A percentile compares a stretch with the other conserved stretches of the same genome.
Conservation (phyloP, 2,113 vertebrate genomes). For the Alouatta palliata region DNA sequence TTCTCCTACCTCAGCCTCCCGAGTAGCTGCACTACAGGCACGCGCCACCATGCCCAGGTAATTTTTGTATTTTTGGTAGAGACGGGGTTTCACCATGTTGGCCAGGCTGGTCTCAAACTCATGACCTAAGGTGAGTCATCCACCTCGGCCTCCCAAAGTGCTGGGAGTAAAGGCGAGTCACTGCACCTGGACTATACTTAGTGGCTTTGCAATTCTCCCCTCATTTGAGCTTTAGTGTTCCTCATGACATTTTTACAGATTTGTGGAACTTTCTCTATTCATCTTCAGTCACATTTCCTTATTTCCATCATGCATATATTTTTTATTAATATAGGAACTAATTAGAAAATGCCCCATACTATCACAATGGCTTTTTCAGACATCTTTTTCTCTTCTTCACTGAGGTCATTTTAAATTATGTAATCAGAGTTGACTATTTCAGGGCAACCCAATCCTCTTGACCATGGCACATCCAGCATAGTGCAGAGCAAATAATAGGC, state of each 20-base stretch:
- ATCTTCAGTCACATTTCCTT: background rate
- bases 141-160: no score
- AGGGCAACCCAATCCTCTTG: background rate
- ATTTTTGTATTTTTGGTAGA: no score
- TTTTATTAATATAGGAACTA: background rate
- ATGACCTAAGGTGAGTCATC: no score
- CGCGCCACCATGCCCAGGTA: no score
- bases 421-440: constrained; percentile 5
- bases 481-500: background rate
- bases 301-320: background rate
- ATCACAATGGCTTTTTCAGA: background rate
- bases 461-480: background rate
- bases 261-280: background rate
- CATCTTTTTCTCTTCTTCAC: background rate
- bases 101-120: no score
- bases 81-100: no score
- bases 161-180: no score
- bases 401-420: background rate
- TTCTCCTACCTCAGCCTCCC: no score
- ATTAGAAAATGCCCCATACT: background rate
- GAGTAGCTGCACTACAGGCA: no score
- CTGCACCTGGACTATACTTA: background rate
- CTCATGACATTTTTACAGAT: background rate
- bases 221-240: background rate
- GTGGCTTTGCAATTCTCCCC: background rate